Evolutionary conservation across 2,888 invertebrate genomes (phyloP).

Genomic region (Andrena bicolor): DNA sequence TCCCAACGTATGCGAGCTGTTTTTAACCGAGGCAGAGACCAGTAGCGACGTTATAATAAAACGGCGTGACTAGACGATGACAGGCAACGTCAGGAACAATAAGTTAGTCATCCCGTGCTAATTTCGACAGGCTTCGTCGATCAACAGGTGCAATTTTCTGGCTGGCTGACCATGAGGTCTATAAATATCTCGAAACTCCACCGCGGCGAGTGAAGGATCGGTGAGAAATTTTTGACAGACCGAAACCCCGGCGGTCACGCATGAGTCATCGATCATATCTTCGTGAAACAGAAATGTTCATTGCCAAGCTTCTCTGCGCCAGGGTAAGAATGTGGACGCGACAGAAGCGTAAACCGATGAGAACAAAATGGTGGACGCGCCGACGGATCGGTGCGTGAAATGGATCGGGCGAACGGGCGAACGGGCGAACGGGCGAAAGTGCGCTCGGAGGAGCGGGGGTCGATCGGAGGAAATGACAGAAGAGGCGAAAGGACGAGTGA

Average conservation of each 20-base stretch:
- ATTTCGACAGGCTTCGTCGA: slow-evolving; percentile 38
- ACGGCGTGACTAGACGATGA: slow-evolving; percentile 34
- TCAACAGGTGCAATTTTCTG: slow-evolving; percentile 67
- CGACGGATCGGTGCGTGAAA: background rate
- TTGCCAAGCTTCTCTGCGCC: too few species aligned
- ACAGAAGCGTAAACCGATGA: background rate
- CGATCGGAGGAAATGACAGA: background rate
- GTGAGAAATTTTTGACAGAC: slow-evolving; percentile 8
- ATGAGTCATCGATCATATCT: slow-evolving; percentile 15
- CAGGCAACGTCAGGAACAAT: slow-evolving; percentile 53
- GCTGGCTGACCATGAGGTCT: slow-evolving; percentile 47
- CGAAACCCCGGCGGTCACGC: background rate
- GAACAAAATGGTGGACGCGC: slow-evolving; percentile 19
- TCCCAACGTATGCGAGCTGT: background rate
- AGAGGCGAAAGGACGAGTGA: background rate
- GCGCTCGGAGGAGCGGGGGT: background rate
- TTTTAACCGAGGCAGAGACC: background rate
- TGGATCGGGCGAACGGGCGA: background rate
- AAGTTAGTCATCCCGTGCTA: slow-evolving; percentile 57
- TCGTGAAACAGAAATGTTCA: too few species aligned
- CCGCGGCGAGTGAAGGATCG: slow-evolving; percentile 19
- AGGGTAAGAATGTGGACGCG: background rate
- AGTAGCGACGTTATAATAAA: background rate
- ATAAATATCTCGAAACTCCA: slow-evolving; percentile 53
- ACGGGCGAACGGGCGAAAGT: background rate